Conservation (phyloP, 2,113 vertebrate species). For the Scomber japonicus region DNA sequence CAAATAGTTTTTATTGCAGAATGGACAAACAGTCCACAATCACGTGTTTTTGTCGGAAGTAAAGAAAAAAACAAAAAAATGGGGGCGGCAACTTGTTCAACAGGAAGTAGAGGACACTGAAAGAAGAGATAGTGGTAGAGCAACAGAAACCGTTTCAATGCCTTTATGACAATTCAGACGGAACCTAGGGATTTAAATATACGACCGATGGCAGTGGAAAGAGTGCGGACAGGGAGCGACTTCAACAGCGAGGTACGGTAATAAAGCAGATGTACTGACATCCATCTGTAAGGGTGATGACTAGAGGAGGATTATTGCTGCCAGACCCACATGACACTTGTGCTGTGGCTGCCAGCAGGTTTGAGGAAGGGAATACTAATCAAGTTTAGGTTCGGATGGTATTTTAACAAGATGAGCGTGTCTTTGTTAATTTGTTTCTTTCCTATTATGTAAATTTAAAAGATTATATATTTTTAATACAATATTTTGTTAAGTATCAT, state of each 20-base stretch:
- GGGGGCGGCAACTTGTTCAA: conserved; percentile 44
- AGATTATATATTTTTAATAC: background rate
- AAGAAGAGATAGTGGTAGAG: conserved; percentile 52
- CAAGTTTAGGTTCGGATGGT: conserved; percentile 8
- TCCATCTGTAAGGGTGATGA: background rate
- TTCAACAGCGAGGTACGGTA: conserved; percentile 62
- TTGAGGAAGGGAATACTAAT: background rate
- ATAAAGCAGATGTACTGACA: background rate
- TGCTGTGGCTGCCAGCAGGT: background rate
- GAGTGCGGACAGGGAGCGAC: conserved; percentile 12
- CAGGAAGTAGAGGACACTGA: conserved; percentile 72
- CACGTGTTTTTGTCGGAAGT: conserved; percentile 8
- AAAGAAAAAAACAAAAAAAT: background rate
- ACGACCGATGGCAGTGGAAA: conserved; percentile 53
- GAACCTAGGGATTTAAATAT: background rate
- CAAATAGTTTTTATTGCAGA: background rate
- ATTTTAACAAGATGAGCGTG: background rate
- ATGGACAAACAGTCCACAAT: conserved; percentile 3
- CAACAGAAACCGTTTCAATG: background rate
- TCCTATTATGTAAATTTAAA: background rate
- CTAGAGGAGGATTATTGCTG: background rate
- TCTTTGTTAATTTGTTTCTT: background rate
- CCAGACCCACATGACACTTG: background rate
- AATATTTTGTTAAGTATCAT: background rate
- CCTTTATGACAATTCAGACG: conserved; percentile 17